Base-by-base conservation (phyloP, 2,888 invertebrate genomes). In the Augochlorella aurata region DNA sequence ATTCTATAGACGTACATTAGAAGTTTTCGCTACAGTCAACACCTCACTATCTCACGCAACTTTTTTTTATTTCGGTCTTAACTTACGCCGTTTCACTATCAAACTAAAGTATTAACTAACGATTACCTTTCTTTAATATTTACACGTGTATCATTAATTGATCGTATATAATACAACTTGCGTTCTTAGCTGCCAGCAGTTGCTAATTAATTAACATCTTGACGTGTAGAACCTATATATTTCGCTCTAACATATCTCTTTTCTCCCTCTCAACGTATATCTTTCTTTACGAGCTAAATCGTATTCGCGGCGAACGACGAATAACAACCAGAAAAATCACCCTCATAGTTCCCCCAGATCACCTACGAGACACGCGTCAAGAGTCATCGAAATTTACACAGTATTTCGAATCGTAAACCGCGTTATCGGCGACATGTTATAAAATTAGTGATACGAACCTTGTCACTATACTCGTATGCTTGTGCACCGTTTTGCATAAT, bases 1-100 rank as follows among this genome's bases (percentile, higher is more conserved):
- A 89, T 88, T 90, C 80, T 85, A 84, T 90, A 86, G 81, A 85
- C 85, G 83, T 88, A 90, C 87, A 89, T 85, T 69, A 75, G 38
- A 18, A 75, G 77, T 82, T 81, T 81, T 68, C 74, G 44, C 83
- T 88, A 85, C 82, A 84, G 69, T 88, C 85, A 76, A 85, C 81
- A 82, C 81, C 63, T 77, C 71, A 24, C 83, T 86, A 85, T 79
- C 78, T 85, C 85, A 84, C 90, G 86, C 86, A 83, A 79, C 58
- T 24, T 58, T 14, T 49, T 83, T 44, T 44, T 65, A n/a, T 44
- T 65, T 85, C 83, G 68, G 74, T 73, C 82, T 84, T 86, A 86
- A 85, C 72, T 85, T 84, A 85, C 79, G 71, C 87, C 79, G 79
- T 79, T 58, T 75, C 66, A 63, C 84, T 90, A 90, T 85, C 79